Evolutionary conservation across 2,888 invertebrate genomes (phyloP).

Genomic region (Lasioglossum oenotherae): DNA sequence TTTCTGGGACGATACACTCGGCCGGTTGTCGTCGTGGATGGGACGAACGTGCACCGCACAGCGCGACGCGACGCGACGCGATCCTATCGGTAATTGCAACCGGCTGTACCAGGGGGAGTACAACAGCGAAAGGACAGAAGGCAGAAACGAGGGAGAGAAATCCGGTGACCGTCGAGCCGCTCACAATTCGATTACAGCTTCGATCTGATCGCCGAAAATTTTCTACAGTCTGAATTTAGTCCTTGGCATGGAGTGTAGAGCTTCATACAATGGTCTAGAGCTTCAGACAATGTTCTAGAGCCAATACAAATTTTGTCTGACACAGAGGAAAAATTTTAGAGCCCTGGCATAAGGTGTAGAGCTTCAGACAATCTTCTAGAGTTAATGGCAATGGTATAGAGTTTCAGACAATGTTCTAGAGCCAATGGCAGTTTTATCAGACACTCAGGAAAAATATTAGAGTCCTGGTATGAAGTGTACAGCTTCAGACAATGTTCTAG

Average conservation of each 20-base stretch:
- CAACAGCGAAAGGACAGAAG: slow-evolving; percentile 18
- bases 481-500: too few relatives aligned
- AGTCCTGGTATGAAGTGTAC: too few relatives aligned
- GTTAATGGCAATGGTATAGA: too few relatives aligned
- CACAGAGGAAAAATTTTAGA: neutral
- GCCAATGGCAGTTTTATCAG: too few relatives aligned
- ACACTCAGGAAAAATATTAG: neutral
- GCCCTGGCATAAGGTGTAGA: too few relatives aligned
- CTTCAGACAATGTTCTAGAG: too few relatives aligned
- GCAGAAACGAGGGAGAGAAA: slow-evolving; percentile 12
- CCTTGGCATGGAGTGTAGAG: neutral
- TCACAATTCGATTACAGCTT: slow-evolving; percentile 34
- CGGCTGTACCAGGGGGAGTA: slow-evolving; percentile 46
- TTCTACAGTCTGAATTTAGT: neutral
- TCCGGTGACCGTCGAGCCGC: neutral
- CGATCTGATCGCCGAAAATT: slow-evolving; percentile 8
- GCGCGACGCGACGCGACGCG: slow-evolving; percentile 70
- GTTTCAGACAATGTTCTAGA: too few relatives aligned
- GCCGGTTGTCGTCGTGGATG: slow-evolving; percentile 62
- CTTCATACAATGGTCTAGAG: too few relatives aligned
- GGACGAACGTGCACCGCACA: slow-evolving; percentile 66
- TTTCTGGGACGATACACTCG: slow-evolving; percentile 69
- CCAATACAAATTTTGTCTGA: too few relatives aligned
- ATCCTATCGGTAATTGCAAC: slow-evolving; percentile 73
- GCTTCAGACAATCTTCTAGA: too few relatives aligned